These are phyloP conservation scores for Sitta carolinensis DNA, from an alignment of 2,797 vertebrate species.

Conservation along the genomic window DNA sequence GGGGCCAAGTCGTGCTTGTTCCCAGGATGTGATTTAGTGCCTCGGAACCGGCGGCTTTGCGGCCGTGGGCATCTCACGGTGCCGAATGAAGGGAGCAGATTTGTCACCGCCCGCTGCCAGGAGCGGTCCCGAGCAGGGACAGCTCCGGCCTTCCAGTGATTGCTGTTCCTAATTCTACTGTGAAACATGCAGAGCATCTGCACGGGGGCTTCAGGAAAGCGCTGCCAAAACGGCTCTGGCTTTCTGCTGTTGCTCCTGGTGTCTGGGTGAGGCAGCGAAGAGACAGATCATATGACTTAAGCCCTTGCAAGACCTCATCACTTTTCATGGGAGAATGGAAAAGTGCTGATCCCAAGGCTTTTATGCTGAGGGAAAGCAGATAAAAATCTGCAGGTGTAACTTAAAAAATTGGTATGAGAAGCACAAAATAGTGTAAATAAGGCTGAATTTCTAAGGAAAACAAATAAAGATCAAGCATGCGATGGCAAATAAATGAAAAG, in stretches of 20 bases:
- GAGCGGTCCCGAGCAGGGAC: constrained; percentile 33
- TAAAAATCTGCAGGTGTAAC: constrained; percentile 85
- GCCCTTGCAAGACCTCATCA: constrained; percentile 77
- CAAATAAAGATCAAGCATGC: constrained; percentile 28
- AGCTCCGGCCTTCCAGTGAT: constrained; percentile 63
- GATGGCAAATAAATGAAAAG: constrained; percentile 33
- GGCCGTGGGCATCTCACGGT: constrained; percentile 29
- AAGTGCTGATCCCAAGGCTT: constrained; percentile 77
- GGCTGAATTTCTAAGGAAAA: constrained; percentile 48
- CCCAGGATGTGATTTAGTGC: constrained; percentile 46
- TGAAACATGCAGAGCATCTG: constrained; percentile 73
- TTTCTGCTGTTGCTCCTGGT: constrained; percentile 71
- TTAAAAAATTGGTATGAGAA: constrained; percentile 73
- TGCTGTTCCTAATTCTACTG: constrained; percentile 74
- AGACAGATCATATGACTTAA: constrained; percentile 80
- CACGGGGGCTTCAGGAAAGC: constrained; percentile 70
- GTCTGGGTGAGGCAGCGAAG: constrained; percentile 67
- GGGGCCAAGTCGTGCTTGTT: constrained; percentile 34
- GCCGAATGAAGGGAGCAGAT: constrained; percentile 61
- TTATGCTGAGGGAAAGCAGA: constrained; percentile 81
- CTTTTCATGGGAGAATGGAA: constrained; percentile 82
- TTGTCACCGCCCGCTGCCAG: constrained; percentile 59
- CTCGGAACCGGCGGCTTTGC: constrained; percentile 1
- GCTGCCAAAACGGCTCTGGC: constrained; percentile 74
- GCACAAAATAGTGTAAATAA: constrained; percentile 74